Evolutionary conservation across 2,888 invertebrate species (phyloP), one percentile per base, ranked within the genome.

Genomic region (Perithous albicinctus): DNA sequence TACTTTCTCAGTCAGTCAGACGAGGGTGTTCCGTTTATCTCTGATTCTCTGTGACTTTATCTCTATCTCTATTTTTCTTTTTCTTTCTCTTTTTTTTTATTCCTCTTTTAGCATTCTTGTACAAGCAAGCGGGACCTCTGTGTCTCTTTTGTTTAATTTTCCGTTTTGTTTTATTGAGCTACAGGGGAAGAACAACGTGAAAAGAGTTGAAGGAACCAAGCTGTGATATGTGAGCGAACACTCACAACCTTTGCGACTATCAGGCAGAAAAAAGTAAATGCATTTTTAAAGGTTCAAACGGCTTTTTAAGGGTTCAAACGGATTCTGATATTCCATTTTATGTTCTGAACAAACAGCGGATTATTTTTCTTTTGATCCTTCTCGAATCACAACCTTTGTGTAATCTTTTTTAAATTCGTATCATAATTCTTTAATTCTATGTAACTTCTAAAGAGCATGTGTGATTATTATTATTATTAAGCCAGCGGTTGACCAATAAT

Each of bases 1-100:
- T 12, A 23, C 41, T 20, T 59, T 23, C 18, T 32, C 35, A 32
- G 63, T 63, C 63, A 63, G 41, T 38, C 38, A 38, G 23, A 61
- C 35, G 61, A 38, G 63, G 23, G 41, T 63, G 63, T 41, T 41
- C 23, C 20, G 38, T 41, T 63, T 63, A 38, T 41, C 12, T 41
- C 63, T 63, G 38, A 41, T 63, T 63, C 41, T 38, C 35, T 63
- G 63, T 63, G 38, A 59, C 59, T 32, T 32, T 59, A 29, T 59
- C 32, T 32, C 32, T 32, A 6, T 32, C 15, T 29, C n/a, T 54
- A 0, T 29, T n/a, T 15, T 15, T 4, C 7, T 3, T 35, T 59
- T 35, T 35, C 18, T 59, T 35, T 8, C 7, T 4, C 32, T 35
- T 59, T 35, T 8, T 15, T 4, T 56, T 56, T 32, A 32, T 8